phyloP scores from a whole-genome alignment of 2,113 vertebrate genomes.

The Lethenteron camtschaticum region DNA sequence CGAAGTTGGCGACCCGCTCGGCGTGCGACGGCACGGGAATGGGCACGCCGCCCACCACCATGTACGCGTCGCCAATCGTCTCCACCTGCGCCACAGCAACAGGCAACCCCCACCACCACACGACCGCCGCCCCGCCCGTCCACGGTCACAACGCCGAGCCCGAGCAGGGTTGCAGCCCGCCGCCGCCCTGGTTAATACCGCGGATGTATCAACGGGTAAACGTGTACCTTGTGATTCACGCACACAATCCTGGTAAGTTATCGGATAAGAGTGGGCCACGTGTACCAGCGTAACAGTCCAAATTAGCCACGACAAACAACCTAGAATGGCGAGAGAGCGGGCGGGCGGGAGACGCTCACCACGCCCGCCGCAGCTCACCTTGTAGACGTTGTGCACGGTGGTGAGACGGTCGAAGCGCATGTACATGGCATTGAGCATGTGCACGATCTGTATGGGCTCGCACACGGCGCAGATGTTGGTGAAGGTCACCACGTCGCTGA shows the following conservation, averaged over 20 bases:
- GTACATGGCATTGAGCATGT: conserved; percentile 39
- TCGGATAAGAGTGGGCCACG: too few relatives aligned
- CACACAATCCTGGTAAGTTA: too few relatives aligned
- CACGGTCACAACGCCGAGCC: too few relatives aligned
- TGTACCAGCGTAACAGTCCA: too few relatives aligned
- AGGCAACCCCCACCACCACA: background rate
- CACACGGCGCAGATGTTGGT: conserved; percentile 37
- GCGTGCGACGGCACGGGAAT: conserved; percentile 20
- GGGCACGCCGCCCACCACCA: conserved; percentile 28
- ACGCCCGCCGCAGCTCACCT: conserved; percentile 17
- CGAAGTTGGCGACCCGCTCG: conserved; percentile 31
- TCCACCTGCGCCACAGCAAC: conserved; percentile 21
- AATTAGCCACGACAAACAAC: too few relatives aligned
- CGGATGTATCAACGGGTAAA: too few relatives aligned
- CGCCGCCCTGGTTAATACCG: too few relatives aligned
- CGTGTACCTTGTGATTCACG: too few relatives aligned
- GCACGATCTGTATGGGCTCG: conserved; percentile 32
- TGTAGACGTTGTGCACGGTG: conserved; percentile 27
- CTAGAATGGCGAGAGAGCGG: too few relatives aligned
- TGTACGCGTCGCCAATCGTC: conserved; percentile 34
- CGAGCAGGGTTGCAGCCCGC: too few relatives aligned
- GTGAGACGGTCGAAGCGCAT: conserved; percentile 33
- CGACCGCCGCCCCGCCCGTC: too few relatives aligned
- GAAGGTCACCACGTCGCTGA: conserved; percentile 41
- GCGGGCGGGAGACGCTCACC: too few relatives aligned